phyloP scores from a whole-genome alignment of 2,888 invertebrate species.

The Cryptus viduatorius region DNA sequence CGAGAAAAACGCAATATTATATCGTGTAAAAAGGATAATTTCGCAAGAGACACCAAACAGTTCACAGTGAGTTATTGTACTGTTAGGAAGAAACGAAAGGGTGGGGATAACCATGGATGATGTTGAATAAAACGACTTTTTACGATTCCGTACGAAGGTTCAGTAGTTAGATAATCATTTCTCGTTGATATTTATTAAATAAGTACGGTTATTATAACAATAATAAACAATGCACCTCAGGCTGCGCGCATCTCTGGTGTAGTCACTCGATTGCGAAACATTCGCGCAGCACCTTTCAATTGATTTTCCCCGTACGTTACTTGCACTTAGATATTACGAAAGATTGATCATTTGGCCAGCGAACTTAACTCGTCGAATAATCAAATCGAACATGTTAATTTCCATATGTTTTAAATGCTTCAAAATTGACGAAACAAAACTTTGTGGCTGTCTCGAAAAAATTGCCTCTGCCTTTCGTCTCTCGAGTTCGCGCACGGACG shows the following conservation, averaged over 20 bases:
- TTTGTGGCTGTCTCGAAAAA: background rate
- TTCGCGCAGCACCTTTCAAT: conserved; percentile 65
- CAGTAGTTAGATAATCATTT: background rate
- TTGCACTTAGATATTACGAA: conserved; percentile 35
- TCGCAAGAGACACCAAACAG: conserved; percentile 16
- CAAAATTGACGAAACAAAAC: too few relatives aligned
- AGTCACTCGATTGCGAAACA: conserved; percentile 64
- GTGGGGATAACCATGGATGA: background rate
- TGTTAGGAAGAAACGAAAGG: background rate
- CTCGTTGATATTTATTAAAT: background rate
- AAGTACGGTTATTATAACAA: conserved; percentile 54
- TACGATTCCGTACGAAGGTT: background rate
- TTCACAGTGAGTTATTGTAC: conserved; percentile 21
- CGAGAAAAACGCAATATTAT: conserved; percentile 4
- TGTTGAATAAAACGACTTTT: background rate
- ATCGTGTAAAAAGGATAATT: background rate
- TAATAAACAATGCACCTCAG: conserved; percentile 75
- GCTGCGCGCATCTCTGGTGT: conserved; percentile 64
- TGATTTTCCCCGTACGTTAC: conserved; percentile 53
- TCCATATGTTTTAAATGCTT: conserved; percentile 13
- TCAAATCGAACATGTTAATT: conserved; percentile 23
- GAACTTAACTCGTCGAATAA: background rate
- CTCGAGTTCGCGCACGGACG: background rate
- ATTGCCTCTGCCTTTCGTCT: background rate
- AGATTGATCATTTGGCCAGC: conserved; percentile 43